Percentiles rank a stretch among this genome's conserved stretches.
Conservation (phyloP, 2,797 vertebrate genomes). For the Micropoecilia bifurca region DNA sequence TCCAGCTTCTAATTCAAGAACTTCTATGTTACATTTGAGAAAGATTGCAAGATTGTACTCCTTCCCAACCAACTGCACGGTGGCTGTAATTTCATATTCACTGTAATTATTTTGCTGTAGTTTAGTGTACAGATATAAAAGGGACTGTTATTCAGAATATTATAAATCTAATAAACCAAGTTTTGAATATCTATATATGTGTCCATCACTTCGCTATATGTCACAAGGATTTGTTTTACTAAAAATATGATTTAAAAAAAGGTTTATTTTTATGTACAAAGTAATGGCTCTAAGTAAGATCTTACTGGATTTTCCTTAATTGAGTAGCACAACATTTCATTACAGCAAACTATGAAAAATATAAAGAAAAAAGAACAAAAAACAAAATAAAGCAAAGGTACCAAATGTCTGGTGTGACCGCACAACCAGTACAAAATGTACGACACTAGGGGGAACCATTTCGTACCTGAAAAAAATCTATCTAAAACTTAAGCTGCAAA, state of each 20-base stretch:
- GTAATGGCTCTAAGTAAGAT: neutral
- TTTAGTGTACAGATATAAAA: conserved; percentile 77
- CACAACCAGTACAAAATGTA: too few relatives aligned
- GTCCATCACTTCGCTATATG: conserved; percentile 34
- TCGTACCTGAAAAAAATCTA: neutral
- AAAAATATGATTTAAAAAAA: neutral
- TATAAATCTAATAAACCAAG: conserved; percentile 70
- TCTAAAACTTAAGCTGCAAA: neutral
- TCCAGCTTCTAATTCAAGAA: conserved; percentile 36
- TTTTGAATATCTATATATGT: conserved; percentile 70
- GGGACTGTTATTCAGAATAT: conserved; percentile 71
- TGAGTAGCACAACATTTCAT: neutral
- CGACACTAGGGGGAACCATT: neutral
- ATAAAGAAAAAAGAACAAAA: neutral
- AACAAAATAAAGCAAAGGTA: neutral
- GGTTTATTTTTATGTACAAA: neutral
- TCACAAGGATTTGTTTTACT: neutral
- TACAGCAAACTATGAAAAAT: neutral
- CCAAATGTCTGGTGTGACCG: neutral
- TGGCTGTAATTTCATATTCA: conserved; percentile 72
- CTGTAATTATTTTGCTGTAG: conserved; percentile 77
- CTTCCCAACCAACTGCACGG: conserved; percentile 55
- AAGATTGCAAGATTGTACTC: conserved; percentile 51
- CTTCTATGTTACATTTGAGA: conserved; percentile 14
- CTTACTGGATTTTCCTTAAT: neutral